phyloP scores from a whole-genome alignment of 2,113 vertebrate species.

The Rhizomys pruinosus region DNA sequence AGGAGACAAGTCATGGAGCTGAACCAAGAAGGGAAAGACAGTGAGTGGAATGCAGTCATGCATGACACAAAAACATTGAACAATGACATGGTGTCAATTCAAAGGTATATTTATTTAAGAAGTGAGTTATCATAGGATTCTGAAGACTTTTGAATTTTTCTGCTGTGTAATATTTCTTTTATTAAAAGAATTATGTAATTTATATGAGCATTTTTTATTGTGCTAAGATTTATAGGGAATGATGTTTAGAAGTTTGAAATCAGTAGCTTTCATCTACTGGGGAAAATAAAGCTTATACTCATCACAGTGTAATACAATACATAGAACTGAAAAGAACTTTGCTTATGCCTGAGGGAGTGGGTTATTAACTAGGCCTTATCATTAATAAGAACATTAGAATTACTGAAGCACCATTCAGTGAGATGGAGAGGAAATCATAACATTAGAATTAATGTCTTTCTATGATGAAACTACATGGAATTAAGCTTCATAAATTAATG shows the following conservation, averaged over 20 bases:
- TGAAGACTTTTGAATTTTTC: background rate
- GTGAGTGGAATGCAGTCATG: too few relatives aligned
- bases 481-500: constrained; percentile 23
- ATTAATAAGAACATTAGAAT: constrained; percentile 24
- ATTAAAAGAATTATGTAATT: background rate
- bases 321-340: background rate
- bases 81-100: background rate
- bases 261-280: background rate
- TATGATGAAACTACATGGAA: background rate
- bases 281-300: background rate
- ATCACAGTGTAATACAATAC: background rate
- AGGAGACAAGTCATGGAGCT: too few relatives aligned
- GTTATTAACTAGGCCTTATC: background rate
- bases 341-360: constrained; percentile 35
- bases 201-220: background rate
- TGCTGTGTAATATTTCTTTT: constrained; percentile 6
- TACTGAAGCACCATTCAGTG: background rate
- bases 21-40: too few relatives aligned
- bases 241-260: background rate
- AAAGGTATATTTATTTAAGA: background rate
- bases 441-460: constrained; percentile 4
- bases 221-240: background rate
- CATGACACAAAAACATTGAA: too few relatives aligned
- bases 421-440: background rate
- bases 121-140: background rate